Evolutionary conservation across 2,797 vertebrate genomes (phyloP), one percentile per base, ranked within the genome.

Genomic region (Enteromius radiatus): DNA sequence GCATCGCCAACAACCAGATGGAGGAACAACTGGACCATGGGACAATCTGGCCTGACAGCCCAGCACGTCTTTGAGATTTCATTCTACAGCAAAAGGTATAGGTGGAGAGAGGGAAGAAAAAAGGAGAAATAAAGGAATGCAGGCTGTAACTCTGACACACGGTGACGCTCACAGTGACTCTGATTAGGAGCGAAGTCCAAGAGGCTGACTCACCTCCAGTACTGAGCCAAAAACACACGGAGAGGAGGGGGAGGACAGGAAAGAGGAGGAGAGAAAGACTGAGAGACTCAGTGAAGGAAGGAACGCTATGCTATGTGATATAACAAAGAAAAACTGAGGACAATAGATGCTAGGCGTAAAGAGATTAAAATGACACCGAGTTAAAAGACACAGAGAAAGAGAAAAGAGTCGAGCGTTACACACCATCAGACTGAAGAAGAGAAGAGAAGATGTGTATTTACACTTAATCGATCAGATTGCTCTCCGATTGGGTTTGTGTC

Each of bases 161-260:
- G 33, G 69, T 52, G 85, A 78, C 36, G 81, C 81, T 79, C 68
- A 17, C 52, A 67, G 71, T 64, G 80, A 80, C 21, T 76, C 76
- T 84, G 82, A 86, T 84, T 73, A 74, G 70, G 85, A 81, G 59
- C 12, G 67, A 86, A 84, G 82, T 85, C 83, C 83, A 85, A 85
- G 80, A 83, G 74, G 80, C 85, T 85, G 81, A 83, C 78, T 88
- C 75, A 86, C 77, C 77, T 84, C 67, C 61, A 65, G 61, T 47
- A 31, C 71, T 56, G 65, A 45, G 77, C 31, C 33, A 82, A 79
- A 61, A 31, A 23, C 52, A 82, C 73, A 84, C 1, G 11, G 70
- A 76, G 38, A 49, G 41, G 23, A 75, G 73, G 49, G 65, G 69
- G 36, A 36, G 65, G 45, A 67, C 28, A 33, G 23, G 45, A 43